Percentiles rank a stretch among this genome's conserved stretches.
These are phyloP conservation scores for Otus sunia DNA, from an alignment of 2,113 vertebrate species.

Conservation along the genomic window DNA sequence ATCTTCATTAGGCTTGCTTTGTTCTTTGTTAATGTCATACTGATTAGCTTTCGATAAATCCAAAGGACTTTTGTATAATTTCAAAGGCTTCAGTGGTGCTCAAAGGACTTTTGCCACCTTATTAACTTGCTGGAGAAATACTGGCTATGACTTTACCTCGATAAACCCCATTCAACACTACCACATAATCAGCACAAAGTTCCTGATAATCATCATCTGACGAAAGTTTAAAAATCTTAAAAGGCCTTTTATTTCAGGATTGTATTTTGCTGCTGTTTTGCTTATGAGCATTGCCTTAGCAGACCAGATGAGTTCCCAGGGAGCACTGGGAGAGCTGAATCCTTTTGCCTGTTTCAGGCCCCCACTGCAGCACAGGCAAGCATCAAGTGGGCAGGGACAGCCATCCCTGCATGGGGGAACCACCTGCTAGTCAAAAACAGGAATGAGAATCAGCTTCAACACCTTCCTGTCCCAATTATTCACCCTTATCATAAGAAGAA, in stretches of 20 bases:
- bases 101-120: background rate
- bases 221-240: background rate
- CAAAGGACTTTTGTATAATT: slow-evolving; percentile 30
- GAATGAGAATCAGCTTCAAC: background rate
- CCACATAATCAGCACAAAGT: background rate
- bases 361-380: background rate
- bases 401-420: rapidly evolving
- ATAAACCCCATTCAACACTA: background rate
- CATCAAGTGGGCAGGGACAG: background rate
- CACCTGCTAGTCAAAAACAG: background rate
- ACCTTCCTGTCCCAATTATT: background rate
- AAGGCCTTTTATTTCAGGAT: background rate
- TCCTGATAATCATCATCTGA: background rate
- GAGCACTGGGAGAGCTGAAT: background rate
- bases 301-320: background rate
- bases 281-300: background rate
- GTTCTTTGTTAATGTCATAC: slow-evolving; percentile 30
- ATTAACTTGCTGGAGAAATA: background rate
- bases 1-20: slow-evolving; percentile 52
- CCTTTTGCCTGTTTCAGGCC: background rate
- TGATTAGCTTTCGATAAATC: slow-evolving; percentile 34
- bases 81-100: slow-evolving; percentile 15
- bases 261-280: background rate
- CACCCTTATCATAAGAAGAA: background rate
- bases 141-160: background rate